phyloP scores from a whole-genome alignment of 2,113 vertebrate species.

The Trochalopteron elliotii region DNA sequence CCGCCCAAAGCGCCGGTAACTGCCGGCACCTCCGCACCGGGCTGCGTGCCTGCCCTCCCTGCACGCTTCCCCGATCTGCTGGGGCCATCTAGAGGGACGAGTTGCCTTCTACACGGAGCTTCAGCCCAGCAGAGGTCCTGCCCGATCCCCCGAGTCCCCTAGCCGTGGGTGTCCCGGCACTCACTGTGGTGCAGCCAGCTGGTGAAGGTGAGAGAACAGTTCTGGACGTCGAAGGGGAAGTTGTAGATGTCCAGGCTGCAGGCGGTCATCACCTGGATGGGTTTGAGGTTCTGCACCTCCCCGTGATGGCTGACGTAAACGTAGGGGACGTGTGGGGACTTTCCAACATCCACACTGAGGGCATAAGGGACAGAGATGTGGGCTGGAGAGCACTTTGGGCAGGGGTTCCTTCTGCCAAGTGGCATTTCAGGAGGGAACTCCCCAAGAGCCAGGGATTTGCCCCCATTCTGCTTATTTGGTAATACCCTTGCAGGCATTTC shows the following conservation, averaged over 20 bases:
- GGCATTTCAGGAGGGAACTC: not conserved
- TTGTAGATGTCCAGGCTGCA: slow-evolving; percentile 98
- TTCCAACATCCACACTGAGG: slow-evolving; percentile 91
- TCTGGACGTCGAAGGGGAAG: slow-evolving; percentile 97
- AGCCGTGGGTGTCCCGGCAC: not conserved
- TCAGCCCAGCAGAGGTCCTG: not conserved
- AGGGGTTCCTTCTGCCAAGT: not conserved
- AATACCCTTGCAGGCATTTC: accelerated
- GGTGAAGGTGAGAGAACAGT: slow-evolving; percentile 96
- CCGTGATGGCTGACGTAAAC: slow-evolving; percentile 87
- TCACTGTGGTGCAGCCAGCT: slow-evolving; percentile 97
- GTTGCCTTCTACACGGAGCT: not conserved
- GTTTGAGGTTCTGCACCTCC: slow-evolving; percentile 92
- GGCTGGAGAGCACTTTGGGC: not conserved
- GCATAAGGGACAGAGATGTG: not conserved
- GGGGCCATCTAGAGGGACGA: slow-evolving; percentile 49
- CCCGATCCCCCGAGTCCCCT: not conserved
- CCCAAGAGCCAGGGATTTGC: not conserved
- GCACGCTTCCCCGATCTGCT: slow-evolving; percentile 2
- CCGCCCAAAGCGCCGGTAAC: not conserved
- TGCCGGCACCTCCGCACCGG: not conserved
- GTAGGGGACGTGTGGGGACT: slow-evolving; percentile 91
- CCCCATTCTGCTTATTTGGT: not conserved
- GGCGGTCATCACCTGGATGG: slow-evolving; percentile 94
- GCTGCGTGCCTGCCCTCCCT: not conserved